Evolutionary conservation across 2,797 vertebrate genomes (phyloP).

Genomic region (Lagocephalus sceleratus): DNA sequence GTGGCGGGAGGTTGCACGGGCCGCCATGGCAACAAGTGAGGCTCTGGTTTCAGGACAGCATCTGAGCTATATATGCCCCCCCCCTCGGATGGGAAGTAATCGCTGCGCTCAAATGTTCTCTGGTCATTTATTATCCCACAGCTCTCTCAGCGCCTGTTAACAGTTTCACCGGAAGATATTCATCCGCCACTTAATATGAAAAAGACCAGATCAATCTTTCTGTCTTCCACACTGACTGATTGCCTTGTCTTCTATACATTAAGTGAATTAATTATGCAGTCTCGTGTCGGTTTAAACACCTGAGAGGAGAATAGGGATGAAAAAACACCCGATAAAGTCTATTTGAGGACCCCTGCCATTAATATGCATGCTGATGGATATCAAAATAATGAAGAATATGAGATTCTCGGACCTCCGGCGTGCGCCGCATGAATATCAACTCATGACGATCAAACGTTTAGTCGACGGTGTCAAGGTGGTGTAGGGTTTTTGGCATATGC

Average conservation of each 20-base stretch:
- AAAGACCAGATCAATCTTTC: slow-evolving; percentile 56
- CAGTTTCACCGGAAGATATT: slow-evolving; percentile 56
- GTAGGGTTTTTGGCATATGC: slow-evolving; percentile 46
- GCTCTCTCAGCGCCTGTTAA: slow-evolving; percentile 38
- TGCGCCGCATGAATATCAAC: slow-evolving; percentile 68
- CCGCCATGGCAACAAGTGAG: slow-evolving; percentile 26
- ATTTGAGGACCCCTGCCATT: slow-evolving; percentile 64
- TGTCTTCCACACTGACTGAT: slow-evolving; percentile 58
- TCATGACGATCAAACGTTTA: slow-evolving; percentile 67
- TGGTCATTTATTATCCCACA: slow-evolving; percentile 39
- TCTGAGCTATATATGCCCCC: slow-evolving; percentile 10
- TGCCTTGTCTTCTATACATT: slow-evolving; percentile 47
- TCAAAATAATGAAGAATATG: slow-evolving; percentile 56
- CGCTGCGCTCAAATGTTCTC: slow-evolving; percentile 25
- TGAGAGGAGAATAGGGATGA: slow-evolving; percentile 51
- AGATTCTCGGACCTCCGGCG: slow-evolving; percentile 45
- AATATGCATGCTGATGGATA: slow-evolving; percentile 61
- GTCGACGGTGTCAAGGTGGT: slow-evolving; percentile 51
- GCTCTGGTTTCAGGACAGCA: slow-evolving; percentile 34
- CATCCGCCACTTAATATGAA: slow-evolving; percentile 44
- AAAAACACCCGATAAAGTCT: slow-evolving; percentile 55
- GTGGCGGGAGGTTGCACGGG: slow-evolving; percentile 5
- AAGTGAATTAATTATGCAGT: slow-evolving; percentile 62
- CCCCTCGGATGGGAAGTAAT: slow-evolving; percentile 36
- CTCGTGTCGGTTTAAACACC: slow-evolving; percentile 55